Conservation (phyloP, 2,888 invertebrate species). For the Machimus atricapillus region DNA sequence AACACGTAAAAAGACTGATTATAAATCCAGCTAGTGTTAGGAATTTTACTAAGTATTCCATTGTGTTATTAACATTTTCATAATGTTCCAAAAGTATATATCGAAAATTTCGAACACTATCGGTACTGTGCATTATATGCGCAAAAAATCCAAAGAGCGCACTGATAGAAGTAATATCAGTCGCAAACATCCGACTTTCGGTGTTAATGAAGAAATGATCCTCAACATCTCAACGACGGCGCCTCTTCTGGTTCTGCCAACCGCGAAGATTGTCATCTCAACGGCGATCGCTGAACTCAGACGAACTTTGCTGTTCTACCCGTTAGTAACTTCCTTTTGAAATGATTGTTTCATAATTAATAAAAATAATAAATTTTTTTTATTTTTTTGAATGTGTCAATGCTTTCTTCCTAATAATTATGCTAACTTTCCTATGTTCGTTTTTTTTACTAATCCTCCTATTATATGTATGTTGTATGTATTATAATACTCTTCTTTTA, state of each 20-base stretch:
- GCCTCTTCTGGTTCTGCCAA: constrained; percentile 62
- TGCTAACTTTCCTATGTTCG: not conserved
- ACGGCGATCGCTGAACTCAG: constrained; percentile 64
- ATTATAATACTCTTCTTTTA: not conserved
- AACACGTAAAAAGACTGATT: constrained; percentile 23
- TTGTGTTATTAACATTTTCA: not conserved
- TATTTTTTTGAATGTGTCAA: constrained; percentile 42
- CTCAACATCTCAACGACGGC: constrained; percentile 15
- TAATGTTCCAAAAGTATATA: constrained; percentile 60
- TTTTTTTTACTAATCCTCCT: not conserved
- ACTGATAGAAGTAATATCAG: constrained; percentile 20
- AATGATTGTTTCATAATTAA: not conserved
- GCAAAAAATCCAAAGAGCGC: constrained; percentile 45
- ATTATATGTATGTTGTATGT: not conserved
- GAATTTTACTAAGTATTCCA: not conserved
- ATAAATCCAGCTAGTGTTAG: not conserved
- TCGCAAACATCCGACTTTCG: not conserved
- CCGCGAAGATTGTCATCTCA: constrained; percentile 64
- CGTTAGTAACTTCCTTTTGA: constrained; percentile 59
- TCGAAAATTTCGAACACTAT: constrained; percentile 59
- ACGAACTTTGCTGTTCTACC: constrained; percentile 63
- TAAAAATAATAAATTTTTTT: not conserved
- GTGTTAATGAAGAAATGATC: constrained; percentile 42
- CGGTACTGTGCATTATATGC: constrained; percentile 49
- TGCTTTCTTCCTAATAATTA: constrained; percentile 9